Evolutionary conservation across 2,113 vertebrate genomes (phyloP).

Genomic region (Corythornis cristatus): DNA sequence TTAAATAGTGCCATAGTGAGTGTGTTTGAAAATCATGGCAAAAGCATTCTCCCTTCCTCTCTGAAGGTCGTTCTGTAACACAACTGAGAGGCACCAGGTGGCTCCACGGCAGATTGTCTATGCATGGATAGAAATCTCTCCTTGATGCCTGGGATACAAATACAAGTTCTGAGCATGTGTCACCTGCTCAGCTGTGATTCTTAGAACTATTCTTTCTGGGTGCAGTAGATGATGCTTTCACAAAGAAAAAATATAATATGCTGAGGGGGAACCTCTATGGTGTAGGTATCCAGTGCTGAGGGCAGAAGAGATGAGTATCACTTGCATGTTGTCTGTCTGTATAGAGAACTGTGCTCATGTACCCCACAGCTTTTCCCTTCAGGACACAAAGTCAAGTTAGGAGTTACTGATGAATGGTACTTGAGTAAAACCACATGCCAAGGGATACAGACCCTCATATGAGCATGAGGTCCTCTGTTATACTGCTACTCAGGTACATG

Average conservation of each 20-base stretch:
- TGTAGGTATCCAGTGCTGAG: background rate
- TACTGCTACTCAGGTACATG: background rate
- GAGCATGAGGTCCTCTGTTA: background rate
- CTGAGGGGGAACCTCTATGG: background rate
- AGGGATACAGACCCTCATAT: background rate
- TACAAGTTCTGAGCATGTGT: background rate
- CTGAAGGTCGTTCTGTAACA: background rate
- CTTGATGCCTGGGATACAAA: background rate
- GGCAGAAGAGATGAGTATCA: background rate
- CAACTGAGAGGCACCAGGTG: background rate
- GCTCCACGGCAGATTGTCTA: background rate
- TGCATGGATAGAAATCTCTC: fast-evolving
- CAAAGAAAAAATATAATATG: background rate
- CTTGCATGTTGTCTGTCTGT: background rate
- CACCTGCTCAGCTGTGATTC: background rate
- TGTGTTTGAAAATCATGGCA: background rate
- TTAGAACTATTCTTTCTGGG: background rate
- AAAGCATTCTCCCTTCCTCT: background rate
- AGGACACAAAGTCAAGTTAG: background rate
- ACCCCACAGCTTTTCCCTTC: background rate
- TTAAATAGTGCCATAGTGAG: background rate
- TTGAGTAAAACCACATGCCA: background rate
- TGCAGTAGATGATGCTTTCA: background rate
- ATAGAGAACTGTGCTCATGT: background rate
- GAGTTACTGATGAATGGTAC: background rate